Percentiles rank a stretch among this genome's conserved stretches.
Evolutionary conservation across 2,888 invertebrate species (phyloP).

Genomic region (Prosapia bicincta): DNA sequence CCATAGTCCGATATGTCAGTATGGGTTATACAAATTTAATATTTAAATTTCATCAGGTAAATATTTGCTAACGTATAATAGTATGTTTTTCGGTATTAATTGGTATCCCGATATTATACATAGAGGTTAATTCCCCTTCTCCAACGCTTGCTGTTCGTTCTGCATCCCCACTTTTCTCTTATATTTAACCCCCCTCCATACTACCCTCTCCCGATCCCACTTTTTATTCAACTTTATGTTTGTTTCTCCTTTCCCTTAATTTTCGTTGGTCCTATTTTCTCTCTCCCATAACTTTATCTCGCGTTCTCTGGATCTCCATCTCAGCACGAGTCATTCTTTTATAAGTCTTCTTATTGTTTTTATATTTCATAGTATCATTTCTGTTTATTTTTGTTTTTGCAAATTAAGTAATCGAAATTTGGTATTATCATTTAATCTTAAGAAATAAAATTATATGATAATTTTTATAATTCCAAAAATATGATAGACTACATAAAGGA

Average conservation of each 20-base stretch:
- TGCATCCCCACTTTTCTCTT: neutral
- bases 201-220: neutral
- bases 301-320: neutral
- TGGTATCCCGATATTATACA: neutral
- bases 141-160: neutral
- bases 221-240: slow-evolving; percentile 2
- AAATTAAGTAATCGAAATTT: neutral
- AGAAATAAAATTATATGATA: too few relatives aligned
- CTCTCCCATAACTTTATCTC: neutral
- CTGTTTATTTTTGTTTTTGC: neutral
- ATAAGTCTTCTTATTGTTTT: neutral
- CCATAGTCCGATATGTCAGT: too few relatives aligned
- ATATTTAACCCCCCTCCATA: neutral
- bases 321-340: neutral
- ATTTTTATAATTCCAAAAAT: too few relatives aligned
- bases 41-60: neutral
- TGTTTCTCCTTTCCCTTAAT: neutral
- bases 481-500: too few relatives aligned
- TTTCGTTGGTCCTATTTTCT: neutral
- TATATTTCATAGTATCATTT: neutral
- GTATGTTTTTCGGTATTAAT: neutral
- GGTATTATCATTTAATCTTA: too few relatives aligned
- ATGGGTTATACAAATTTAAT: too few relatives aligned
- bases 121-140: neutral
- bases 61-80: neutral